phyloP scores from a whole-genome alignment of 2,888 invertebrate genomes.

The Archaeoteleia sp. region DNA sequence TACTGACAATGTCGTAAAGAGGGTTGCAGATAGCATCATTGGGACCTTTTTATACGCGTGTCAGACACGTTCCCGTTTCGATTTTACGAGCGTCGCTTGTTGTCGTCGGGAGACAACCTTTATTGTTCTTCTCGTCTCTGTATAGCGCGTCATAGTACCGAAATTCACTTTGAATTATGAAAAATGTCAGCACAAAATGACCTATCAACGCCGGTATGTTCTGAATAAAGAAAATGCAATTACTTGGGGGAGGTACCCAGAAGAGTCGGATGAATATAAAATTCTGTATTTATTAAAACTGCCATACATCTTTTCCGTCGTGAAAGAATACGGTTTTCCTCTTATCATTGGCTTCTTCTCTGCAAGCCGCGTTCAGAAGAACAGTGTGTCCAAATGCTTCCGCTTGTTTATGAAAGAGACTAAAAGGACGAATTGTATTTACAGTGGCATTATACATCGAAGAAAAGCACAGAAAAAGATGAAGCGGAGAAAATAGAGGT shows the following conservation, averaged over 20 bases:
- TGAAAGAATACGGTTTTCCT: background rate
- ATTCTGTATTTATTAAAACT: background rate
- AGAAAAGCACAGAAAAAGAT: constrained; percentile 6
- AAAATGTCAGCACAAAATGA: background rate
- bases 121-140: background rate
- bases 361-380: background rate
- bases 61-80: constrained; percentile 57
- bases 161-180: background rate
- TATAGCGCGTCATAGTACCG: background rate
- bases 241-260: background rate
- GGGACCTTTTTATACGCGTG: constrained; percentile 60
- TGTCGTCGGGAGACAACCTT: constrained; percentile 37
- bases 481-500: constrained; percentile 19
- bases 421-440: constrained; percentile 4
- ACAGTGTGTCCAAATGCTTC: background rate
- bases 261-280: background rate
- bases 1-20: constrained; percentile 60
- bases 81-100: constrained; percentile 61
- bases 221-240: background rate
- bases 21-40: constrained; percentile 61
- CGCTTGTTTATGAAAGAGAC: constrained; percentile 7
- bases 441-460: constrained; percentile 1
- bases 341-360: background rate
- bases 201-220: background rate
- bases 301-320: background rate